Conservation (phyloP, 2,888 invertebrate genomes). For the Noctuana brunneofusca region DNA sequence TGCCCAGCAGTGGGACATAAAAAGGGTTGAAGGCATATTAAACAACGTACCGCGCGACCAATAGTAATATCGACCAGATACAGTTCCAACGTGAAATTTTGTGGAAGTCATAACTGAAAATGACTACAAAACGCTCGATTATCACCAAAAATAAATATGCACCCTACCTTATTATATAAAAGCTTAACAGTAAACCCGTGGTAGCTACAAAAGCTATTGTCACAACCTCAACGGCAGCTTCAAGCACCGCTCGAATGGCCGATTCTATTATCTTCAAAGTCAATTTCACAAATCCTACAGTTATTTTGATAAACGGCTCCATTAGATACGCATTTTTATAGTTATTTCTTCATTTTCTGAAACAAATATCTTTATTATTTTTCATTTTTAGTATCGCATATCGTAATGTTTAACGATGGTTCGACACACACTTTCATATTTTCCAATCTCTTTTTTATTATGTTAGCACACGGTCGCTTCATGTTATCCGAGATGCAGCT, state of each 20-base stretch:
- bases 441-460: no score
- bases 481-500: no score
- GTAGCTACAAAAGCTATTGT: slow-evolving; percentile 16
- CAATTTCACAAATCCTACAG: slow-evolving; percentile 31
- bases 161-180: slow-evolving; percentile 26
- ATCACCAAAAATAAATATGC: not conserved
- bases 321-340: slow-evolving; percentile 24
- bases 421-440: not conserved
- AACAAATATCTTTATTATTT: slow-evolving; percentile 12
- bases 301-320: slow-evolving; percentile 35
- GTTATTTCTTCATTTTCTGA: slow-evolving; percentile 5
- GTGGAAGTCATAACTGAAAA: no score
- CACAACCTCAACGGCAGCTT: slow-evolving; percentile 30
- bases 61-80: no score
- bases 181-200: slow-evolving; percentile 32
- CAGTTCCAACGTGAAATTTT: no score
- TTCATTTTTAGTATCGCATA: not conserved
- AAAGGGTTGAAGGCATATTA: no score
- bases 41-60: no score
- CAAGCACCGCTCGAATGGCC: slow-evolving; percentile 46
- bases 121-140: no score
- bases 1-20: no score
- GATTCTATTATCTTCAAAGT: slow-evolving; percentile 47
- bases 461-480: no score
- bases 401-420: slow-evolving; percentile 1